Percentiles rank a stretch among this genome's conserved stretches.
These are phyloP conservation scores for Danio albolineatus DNA, from an alignment of 2,797 vertebrate genomes.

Conservation along the genomic window DNA sequence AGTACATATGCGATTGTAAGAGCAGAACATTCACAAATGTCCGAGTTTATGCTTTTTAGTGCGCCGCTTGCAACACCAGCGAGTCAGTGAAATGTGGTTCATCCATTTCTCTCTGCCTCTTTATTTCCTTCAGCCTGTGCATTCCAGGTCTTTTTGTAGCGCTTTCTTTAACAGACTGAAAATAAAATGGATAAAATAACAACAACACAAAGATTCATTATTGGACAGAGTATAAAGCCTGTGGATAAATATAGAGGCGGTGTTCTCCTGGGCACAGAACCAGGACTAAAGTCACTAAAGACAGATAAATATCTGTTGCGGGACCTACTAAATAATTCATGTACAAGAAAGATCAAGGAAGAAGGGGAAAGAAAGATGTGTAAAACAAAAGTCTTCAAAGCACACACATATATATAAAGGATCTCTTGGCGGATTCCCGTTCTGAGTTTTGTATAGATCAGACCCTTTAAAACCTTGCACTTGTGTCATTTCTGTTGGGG, in stretches of 20 bases:
- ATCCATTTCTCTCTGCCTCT: conserved; percentile 12
- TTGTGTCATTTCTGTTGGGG: neutral
- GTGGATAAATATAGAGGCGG: conserved; percentile 23
- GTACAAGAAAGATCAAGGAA: neutral
- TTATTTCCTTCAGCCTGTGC: neutral
- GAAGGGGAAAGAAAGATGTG: neutral
- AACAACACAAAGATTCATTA: conserved; percentile 9
- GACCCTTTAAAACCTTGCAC: neutral
- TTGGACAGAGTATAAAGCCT: conserved; percentile 26
- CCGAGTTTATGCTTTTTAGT: neutral
- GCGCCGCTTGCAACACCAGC: neutral
- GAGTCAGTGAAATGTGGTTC: neutral
- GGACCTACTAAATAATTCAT: conserved; percentile 35
- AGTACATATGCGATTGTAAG: conserved; percentile 4
- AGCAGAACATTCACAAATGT: conserved; percentile 13
- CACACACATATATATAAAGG: neutral
- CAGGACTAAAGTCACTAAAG: conserved; percentile 33
- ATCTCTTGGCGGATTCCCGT: neutral
- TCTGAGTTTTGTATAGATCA: conserved; percentile 4
- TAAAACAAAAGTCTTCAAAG: conserved; percentile 17
- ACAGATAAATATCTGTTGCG: conserved; percentile 22
- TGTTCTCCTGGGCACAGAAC: conserved; percentile 11
- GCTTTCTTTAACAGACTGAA: conserved; percentile 2
- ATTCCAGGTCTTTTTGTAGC: conserved; percentile 15
- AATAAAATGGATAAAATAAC: conserved; percentile 10